Evolutionary conservation across 2,113 vertebrate genomes (phyloP).

Genomic region (Cichladusa arquata): DNA sequence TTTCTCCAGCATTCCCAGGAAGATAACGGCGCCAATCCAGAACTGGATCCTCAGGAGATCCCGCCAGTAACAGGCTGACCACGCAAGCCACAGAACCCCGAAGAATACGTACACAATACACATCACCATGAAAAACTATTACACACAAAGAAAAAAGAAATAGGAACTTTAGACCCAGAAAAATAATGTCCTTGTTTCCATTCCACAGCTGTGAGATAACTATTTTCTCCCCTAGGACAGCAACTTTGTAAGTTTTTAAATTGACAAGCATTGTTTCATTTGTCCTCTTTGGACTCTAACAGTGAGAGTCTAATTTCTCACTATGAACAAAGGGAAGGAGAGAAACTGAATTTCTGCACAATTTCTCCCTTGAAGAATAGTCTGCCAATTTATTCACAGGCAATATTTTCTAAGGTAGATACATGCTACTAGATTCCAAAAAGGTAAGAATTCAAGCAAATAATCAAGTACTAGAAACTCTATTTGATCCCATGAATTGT

Average conservation of each 20-base stretch:
- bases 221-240: not conserved
- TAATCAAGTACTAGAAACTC: not conserved
- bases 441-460: not conserved
- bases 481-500: not conserved
- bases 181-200: not conserved
- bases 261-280: not conserved
- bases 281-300: not conserved
- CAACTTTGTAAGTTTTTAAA: not conserved
- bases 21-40: slow-evolving; percentile 94
- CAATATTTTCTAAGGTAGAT: not conserved
- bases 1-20: slow-evolving; percentile 94
- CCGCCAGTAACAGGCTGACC: slow-evolving; percentile 92
- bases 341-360: not conserved
- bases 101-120: slow-evolving; percentile 93
- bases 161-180: not conserved
- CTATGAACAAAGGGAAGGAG: not conserved
- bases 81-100: slow-evolving; percentile 89
- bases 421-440: not conserved
- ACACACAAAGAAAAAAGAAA: slow-evolving; percentile 15
- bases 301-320: not conserved
- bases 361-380: not conserved
- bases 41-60: slow-evolving; percentile 94
- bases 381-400: not conserved
- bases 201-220: not conserved
- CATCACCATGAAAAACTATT: slow-evolving; percentile 96